phyloP scores from a whole-genome alignment of 1,140 invertebrate species.

The Elysia chlorotica region DNA sequence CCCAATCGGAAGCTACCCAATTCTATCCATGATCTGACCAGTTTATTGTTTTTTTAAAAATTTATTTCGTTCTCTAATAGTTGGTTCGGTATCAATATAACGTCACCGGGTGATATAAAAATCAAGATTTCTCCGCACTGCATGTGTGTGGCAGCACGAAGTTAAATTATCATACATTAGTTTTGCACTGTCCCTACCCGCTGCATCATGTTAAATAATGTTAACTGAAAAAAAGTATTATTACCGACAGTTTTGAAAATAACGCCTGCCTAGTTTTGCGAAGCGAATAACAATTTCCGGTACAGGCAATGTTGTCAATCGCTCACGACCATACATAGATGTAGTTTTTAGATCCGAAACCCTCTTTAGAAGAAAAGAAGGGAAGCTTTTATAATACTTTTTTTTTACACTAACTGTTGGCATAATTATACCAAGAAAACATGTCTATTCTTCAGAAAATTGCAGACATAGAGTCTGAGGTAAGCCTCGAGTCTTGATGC shows the following conservation, averaged over 20 bases:
- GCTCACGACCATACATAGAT: not conserved
- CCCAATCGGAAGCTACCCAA: constrained; percentile 83
- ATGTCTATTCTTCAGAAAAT: not conserved
- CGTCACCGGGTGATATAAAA: not conserved
- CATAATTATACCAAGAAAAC: not conserved
- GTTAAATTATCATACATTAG: not conserved
- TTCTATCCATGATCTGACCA: constrained; percentile 61
- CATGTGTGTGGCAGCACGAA: not conserved
- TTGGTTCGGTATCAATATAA: not conserved
- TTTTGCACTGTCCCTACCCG: not conserved
- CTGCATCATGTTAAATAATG: not conserved
- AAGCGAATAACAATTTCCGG: too few relatives aligned
- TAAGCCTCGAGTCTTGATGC: not conserved
- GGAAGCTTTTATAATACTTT: too few relatives aligned
- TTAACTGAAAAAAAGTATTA: too few relatives aligned
- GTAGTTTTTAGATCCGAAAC: not conserved
- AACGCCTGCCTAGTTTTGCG: too few relatives aligned
- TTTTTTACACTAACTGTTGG: not conserved
- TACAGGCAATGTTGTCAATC: not conserved
- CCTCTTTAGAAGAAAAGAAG: not conserved
- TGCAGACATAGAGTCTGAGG: not conserved
- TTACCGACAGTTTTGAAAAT: too few relatives aligned
- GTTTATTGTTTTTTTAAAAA: too few relatives aligned
- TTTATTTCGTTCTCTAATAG: too few relatives aligned
- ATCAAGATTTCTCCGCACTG: not conserved